Evolutionary conservation across 1,140 invertebrate genomes (phyloP).

Genomic region (Leptinotarsa defecta): DNA sequence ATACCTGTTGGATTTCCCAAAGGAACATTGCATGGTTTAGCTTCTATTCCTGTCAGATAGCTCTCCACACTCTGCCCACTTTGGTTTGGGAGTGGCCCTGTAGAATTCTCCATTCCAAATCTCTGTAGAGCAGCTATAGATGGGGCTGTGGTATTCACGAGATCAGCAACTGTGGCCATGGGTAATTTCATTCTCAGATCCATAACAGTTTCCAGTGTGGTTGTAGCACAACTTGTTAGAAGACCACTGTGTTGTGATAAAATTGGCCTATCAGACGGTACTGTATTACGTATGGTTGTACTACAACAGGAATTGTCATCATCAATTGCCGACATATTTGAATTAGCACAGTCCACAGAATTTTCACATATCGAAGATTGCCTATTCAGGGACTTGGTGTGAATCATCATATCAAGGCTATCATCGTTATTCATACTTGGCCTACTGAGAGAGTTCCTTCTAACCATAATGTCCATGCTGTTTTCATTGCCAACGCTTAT

Average conservation of each 20-base stretch:
- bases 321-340: conserved; percentile 35
- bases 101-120: conserved; percentile 53
- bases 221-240: not conserved
- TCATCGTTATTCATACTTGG: conserved; percentile 53
- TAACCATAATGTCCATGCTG: conserved; percentile 48
- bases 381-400: conserved; percentile 36
- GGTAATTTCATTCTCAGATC: conserved; percentile 55
- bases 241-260: conserved; percentile 13
- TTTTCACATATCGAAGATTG: conserved; percentile 34
- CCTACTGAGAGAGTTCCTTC: conserved; percentile 38
- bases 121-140: conserved; percentile 59
- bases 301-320: conserved; percentile 32
- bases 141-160: conserved; percentile 55
- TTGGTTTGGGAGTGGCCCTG: conserved; percentile 59
- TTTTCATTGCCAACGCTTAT: conserved; percentile 55
- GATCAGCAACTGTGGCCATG: conserved; percentile 54
- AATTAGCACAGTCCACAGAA: conserved; percentile 39
- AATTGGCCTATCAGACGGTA: conserved; percentile 33
- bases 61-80: conserved; percentile 64
- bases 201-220: conserved; percentile 49
- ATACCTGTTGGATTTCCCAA: conserved; percentile 8
- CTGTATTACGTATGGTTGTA: conserved; percentile 30
- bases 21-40: conserved; percentile 36
- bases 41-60: conserved; percentile 61
- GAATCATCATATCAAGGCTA: conserved; percentile 46